Percentiles rank a stretch among this genome's conserved stretches.
These are phyloP conservation scores for Lasiurus cinereus DNA, from an alignment of 2,113 vertebrate species.

Conservation along the genomic window DNA sequence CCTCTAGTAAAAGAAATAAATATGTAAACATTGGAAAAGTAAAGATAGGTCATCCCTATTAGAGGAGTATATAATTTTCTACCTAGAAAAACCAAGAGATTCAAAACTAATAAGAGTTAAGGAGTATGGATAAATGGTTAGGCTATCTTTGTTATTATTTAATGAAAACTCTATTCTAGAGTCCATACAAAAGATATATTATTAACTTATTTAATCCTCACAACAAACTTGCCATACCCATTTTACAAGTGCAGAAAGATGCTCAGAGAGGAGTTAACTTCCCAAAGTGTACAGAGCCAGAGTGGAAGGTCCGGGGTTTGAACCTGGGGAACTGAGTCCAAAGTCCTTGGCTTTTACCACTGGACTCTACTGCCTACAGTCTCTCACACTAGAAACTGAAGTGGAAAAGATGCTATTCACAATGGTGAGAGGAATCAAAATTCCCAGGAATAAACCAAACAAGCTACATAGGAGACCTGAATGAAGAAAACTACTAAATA, in stretches of 20 bases:
- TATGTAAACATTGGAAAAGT: background rate
- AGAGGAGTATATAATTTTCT: background rate
- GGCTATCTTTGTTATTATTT: background rate
- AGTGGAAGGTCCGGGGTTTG: background rate
- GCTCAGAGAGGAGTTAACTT: background rate
- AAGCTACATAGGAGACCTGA: background rate
- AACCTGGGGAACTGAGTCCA: background rate
- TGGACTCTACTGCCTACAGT: background rate
- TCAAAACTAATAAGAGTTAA: background rate
- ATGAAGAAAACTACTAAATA: background rate
- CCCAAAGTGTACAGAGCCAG: background rate
- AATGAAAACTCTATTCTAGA: background rate
- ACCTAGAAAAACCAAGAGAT: background rate
- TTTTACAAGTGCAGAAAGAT: background rate
- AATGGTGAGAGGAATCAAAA: background rate
- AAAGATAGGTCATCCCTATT: background rate
- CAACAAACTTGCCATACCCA: background rate
- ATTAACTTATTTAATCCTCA: constrained; percentile 3
- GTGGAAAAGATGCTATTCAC: background rate
- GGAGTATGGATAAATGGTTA: background rate
- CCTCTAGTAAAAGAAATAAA: background rate
- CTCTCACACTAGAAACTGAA: background rate
- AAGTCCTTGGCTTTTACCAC: background rate
- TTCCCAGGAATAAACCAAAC: background rate
- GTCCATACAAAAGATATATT: background rate